phyloP scores from a whole-genome alignment of 2,113 vertebrate species.

The Camelus bactrianus region DNA sequence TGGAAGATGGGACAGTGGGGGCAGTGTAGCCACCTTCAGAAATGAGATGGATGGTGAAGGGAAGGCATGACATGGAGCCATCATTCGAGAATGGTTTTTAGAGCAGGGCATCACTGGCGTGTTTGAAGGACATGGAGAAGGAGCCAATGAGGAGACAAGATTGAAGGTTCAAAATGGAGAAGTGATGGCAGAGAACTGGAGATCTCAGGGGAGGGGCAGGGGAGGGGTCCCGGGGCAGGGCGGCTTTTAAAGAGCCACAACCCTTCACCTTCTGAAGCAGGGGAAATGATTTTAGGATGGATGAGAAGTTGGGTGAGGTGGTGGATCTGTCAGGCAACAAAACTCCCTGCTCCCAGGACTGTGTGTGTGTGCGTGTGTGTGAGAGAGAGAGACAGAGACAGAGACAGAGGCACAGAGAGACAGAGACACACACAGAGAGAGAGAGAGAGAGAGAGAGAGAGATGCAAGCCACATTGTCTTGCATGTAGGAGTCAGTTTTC shows the following conservation, averaged over 20 bases:
- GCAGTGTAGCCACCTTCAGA: background rate
- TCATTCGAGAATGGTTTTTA: background rate
- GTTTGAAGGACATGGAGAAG: background rate
- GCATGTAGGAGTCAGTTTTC: background rate
- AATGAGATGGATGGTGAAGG: background rate
- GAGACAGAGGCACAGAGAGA: too few species aligned
- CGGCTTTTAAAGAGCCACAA: background rate
- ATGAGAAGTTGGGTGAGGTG: background rate
- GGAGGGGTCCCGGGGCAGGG: background rate
- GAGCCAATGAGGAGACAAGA: background rate
- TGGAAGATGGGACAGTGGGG: background rate
- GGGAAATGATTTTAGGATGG: background rate
- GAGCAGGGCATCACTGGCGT: background rate
- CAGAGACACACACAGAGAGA: too few species aligned
- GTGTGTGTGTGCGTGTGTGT: too few species aligned
- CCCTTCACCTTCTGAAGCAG: background rate
- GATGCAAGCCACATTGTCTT: background rate
- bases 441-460: too few species aligned
- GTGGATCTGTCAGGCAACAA: background rate
- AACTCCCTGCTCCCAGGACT: background rate
- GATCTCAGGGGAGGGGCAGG: background rate
- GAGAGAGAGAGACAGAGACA: too few species aligned
- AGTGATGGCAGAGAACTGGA: background rate
- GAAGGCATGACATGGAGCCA: background rate
- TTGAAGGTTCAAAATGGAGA: background rate